phyloP scores from a whole-genome alignment of 2,113 vertebrate species.

The Campylorhamphus procurvoides region DNA sequence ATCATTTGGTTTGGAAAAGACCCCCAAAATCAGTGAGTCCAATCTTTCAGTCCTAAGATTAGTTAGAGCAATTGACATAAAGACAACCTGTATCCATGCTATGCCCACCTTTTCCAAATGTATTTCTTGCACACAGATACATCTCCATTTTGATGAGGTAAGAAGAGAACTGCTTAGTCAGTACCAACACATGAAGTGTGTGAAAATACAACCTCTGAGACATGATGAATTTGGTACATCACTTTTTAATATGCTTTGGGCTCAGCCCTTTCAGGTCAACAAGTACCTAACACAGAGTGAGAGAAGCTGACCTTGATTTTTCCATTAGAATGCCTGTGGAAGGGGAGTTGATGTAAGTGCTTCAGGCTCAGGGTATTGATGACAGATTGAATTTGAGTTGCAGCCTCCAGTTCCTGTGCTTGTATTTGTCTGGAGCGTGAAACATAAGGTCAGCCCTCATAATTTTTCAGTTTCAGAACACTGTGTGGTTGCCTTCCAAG shows the following conservation, averaged over 20 bases:
- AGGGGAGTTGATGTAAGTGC: fast-evolving
- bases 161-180: neutral
- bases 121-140: neutral
- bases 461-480: neutral
- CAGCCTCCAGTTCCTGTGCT: neutral
- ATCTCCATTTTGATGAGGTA: neutral
- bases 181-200: neutral
- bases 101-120: neutral
- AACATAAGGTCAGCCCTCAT: neutral
- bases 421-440: neutral
- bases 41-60: neutral
- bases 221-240: neutral
- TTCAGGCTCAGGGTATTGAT: neutral
- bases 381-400: neutral
- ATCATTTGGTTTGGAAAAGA: neutral
- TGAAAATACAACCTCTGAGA: neutral
- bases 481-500: neutral
- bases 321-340: fast-evolving
- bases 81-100: neutral
- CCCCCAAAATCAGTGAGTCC: neutral
- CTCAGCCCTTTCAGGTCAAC: neutral
- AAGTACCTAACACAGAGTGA: neutral
- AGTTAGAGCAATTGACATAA: neutral
- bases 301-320: neutral
- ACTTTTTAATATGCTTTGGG: neutral